These are phyloP conservation scores for Metellina segmentata DNA, from an alignment of 2,888 invertebrate genomes.

Conservation along the genomic window DNA sequence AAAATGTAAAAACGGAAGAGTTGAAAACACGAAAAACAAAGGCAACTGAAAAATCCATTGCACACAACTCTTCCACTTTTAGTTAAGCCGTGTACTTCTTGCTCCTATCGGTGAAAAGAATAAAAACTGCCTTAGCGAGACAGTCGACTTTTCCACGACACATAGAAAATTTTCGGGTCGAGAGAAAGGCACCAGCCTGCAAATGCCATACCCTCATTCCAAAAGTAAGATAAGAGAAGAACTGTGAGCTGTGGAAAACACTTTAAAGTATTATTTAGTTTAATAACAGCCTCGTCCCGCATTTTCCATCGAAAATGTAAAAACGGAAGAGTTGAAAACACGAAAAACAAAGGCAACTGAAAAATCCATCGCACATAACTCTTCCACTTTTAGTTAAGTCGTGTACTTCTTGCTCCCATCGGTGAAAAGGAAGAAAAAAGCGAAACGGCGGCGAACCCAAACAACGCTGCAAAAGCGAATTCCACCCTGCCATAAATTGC, in stretches of 20 bases:
- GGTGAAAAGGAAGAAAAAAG: neutral
- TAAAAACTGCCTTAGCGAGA: too few species aligned
- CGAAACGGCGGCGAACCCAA: conserved; percentile 5
- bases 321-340: neutral
- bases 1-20: conserved; percentile 1
- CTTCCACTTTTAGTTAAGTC: conserved; percentile 26
- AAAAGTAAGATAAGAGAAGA: neutral
- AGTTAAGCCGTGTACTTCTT: conserved; percentile 16
- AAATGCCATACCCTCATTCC: neutral
- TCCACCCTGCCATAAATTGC: conserved; percentile 65
- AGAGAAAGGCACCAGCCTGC: too few species aligned
- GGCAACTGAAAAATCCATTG: conserved; percentile 26
- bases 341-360: neutral
- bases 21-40: neutral
- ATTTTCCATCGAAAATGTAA: neutral
- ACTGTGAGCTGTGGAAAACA: conserved; percentile 13
- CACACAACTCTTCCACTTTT: conserved; percentile 15
- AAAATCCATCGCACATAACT: conserved; percentile 30
- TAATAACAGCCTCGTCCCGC: neutral
- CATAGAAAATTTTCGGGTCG: too few species aligned
- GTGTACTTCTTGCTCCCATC: neutral
- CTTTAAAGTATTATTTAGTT: conserved; percentile 35
- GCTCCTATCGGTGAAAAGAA: neutral
- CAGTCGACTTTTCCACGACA: too few species aligned
- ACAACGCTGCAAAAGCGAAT: conserved; percentile 32